A percentile compares a stretch with the other conserved stretches of the same genome.
These are phyloP conservation scores for Micronycteris hirsuta DNA, from an alignment of 2,113 vertebrate genomes.

Conservation along the genomic window DNA sequence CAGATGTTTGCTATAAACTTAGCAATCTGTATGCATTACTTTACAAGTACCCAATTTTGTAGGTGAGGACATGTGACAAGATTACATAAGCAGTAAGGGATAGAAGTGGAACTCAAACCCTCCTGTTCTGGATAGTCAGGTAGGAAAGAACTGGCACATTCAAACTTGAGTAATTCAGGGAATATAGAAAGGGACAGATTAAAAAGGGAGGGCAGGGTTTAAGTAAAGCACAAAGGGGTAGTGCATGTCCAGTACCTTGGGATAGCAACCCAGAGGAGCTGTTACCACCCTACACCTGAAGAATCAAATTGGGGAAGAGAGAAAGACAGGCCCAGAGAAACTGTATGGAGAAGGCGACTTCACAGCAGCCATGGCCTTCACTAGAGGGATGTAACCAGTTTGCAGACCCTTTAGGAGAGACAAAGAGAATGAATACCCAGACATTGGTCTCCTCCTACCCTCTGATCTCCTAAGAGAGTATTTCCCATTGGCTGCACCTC, in stretches of 20 bases:
- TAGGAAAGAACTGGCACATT: not conserved
- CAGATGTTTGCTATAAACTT: not conserved
- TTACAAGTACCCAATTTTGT: not conserved
- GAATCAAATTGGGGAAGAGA: not conserved
- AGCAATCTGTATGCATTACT: not conserved
- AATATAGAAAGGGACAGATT: not conserved
- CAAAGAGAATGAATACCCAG: not conserved
- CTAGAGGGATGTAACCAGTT: not conserved
- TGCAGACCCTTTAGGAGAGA: not conserved
- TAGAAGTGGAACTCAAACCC: not conserved
- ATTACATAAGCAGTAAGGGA: not conserved
- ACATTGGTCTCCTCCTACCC: not conserved
- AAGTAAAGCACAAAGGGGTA: not conserved
- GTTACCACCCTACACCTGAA: not conserved
- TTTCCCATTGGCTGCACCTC: not conserved
- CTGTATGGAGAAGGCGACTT: not conserved
- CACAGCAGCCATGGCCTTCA: not conserved
- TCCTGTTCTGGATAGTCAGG: not conserved
- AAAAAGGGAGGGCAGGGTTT: not conserved
- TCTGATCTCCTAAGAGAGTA: not conserved
- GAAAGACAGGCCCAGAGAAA: not conserved
- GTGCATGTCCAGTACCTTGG: no score
- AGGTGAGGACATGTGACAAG: not conserved
- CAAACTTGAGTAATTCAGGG: not conserved
- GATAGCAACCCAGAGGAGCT: not conserved